Conservation (phyloP, 2,113 vertebrate species). For the Zosterops lateralis region DNA sequence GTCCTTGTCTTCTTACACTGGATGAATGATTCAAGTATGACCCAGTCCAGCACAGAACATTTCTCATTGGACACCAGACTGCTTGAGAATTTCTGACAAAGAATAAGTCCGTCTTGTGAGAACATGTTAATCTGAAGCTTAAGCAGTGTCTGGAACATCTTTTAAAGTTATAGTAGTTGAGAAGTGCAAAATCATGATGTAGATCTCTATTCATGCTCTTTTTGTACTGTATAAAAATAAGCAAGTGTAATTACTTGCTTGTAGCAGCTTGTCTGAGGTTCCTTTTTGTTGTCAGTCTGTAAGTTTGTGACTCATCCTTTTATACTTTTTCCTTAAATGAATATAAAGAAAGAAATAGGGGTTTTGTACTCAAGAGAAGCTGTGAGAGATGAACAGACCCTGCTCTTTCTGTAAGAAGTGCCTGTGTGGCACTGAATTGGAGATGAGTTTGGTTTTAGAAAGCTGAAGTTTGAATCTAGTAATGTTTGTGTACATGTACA, state of each 20-base stretch:
- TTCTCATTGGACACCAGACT: neutral
- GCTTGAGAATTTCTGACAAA: neutral
- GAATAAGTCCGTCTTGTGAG: neutral
- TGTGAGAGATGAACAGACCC: neutral
- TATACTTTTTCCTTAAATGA: neutral
- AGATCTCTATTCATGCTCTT: neutral
- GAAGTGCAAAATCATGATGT: neutral
- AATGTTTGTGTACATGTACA: neutral
- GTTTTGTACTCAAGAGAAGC: neutral
- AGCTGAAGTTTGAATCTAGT: neutral
- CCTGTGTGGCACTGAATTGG: neutral
- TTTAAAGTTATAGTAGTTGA: neutral
- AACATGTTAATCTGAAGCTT: neutral
- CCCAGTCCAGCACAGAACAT: neutral
- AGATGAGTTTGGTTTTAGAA: neutral
- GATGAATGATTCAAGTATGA: neutral
- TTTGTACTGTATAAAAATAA: neutral
- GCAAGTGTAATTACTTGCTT: neutral
- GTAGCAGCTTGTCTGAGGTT: neutral
- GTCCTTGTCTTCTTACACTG: neutral
- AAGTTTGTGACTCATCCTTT: neutral
- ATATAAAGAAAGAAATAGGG: neutral
- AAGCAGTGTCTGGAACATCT: neutral
- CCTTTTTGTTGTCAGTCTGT: neutral
- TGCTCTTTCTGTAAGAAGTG: neutral